Evolutionary conservation across 1,140 invertebrate genomes (phyloP).

Genomic region (Prorops nasuta): DNA sequence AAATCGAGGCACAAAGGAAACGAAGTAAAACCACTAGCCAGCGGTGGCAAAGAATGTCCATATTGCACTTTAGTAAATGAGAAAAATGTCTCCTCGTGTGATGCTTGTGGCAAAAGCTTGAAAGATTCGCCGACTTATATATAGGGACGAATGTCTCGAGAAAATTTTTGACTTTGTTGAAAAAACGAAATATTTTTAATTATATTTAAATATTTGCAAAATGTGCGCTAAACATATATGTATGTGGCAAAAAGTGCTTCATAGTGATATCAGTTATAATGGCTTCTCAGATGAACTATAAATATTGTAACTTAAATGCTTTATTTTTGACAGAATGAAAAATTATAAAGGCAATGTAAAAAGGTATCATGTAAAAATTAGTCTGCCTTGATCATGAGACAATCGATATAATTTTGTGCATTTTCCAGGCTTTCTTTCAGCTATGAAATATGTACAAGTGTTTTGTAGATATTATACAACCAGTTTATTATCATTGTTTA

Average conservation of each 20-base stretch:
- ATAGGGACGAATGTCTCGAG: too few species aligned
- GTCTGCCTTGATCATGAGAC: too few species aligned
- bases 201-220: slow-evolving; percentile 14
- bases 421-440: too few species aligned
- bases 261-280: too few species aligned
- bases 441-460: too few species aligned
- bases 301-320: not conserved
- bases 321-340: not conserved
- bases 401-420: too few species aligned
- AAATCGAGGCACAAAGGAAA: slow-evolving; percentile 63
- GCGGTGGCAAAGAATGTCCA: slow-evolving; percentile 74
- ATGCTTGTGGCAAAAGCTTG: slow-evolving; percentile 68
- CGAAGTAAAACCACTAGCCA: slow-evolving; percentile 66
- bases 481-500: too few species aligned
- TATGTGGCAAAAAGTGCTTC: too few species aligned
- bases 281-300: not conserved
- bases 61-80: slow-evolving; percentile 80
- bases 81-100: slow-evolving; percentile 64
- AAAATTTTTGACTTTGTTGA: too few species aligned
- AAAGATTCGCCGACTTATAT: slow-evolving; percentile 79
- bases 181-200: slow-evolving; percentile 1
- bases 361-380: too few species aligned
- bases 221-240: too few species aligned
- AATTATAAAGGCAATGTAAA: not conserved
- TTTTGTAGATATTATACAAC: too few species aligned